Evolutionary conservation across 2,888 invertebrate genomes (phyloP), one percentile per base, ranked within the genome.

Genomic region (Tyria jacobaeae): DNA sequence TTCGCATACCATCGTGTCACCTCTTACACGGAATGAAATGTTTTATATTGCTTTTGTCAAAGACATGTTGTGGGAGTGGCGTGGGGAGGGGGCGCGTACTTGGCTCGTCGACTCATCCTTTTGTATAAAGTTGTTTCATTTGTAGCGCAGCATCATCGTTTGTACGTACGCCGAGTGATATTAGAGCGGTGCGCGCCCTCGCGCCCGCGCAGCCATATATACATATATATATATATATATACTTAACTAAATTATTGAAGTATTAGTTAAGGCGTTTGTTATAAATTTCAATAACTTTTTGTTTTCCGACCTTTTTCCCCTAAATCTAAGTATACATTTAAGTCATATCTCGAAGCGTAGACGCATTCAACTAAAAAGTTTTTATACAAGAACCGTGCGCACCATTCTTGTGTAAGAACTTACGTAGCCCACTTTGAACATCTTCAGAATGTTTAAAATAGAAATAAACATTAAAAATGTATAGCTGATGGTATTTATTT

Each of bases 401-500:
- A 80, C 81, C 79, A 73, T 86, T 87, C 91, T 88, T 86, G 92
- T 87, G 87, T 87, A 87, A 75, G 86, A 87, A 88, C 90, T 86
- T 86, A 87, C 85, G 90, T 91, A 91, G 91, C 88, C 91, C 91
- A 91, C 88, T 90, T 90, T 90, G 85, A 90, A 91, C 92, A 92
- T 92, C 91, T 92, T 89, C 89, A 83, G 89, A 90, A 90, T 92
- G 92, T 92, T 93, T 91, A 87, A 89, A 90, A 91, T 91, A 91
- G 90, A 89, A 89, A 90, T 89, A 90, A 90, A 92, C 91, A 91
- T 92, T 89, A 87, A 92, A 89, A 91, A 91, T 92, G 92, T 93
- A 93, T 94, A 94, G 93, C 93, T 92, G 93, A 92, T 91, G 90
- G 89, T 93, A 92, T 94, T 94, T 91, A 92, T 94, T 94, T 93